Conservation (phyloP, 2,888 invertebrate species). For the Asteroscopus sphinx region DNA sequence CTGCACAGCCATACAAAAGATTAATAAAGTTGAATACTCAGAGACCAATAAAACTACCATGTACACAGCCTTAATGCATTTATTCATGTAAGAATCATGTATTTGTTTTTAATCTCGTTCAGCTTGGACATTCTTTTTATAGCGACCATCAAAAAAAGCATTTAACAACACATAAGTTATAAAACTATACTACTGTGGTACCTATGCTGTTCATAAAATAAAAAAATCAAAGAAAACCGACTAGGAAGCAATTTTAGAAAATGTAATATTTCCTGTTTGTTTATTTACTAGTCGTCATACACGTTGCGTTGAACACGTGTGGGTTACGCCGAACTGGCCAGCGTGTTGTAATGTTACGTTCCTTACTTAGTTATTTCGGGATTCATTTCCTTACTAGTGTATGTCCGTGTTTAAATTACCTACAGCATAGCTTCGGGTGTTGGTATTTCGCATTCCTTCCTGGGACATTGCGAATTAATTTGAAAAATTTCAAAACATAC, state of each 20-base stretch:
- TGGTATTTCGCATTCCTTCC: slow-evolving; percentile 42
- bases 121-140: slow-evolving; percentile 28
- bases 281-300: slow-evolving; percentile 56
- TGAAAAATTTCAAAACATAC: slow-evolving; percentile 63
- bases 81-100: slow-evolving; percentile 23
- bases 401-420: slow-evolving; percentile 52
- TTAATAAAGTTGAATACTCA: slow-evolving; percentile 59
- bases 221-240: slow-evolving; percentile 38
- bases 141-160: slow-evolving; percentile 31
- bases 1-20: slow-evolving; percentile 54
- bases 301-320: slow-evolving; percentile 69
- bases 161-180: slow-evolving; percentile 41
- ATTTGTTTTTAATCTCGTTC: slow-evolving; percentile 35
- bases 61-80: slow-evolving; percentile 28
- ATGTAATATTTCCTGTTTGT: slow-evolving; percentile 49
- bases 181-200: slow-evolving; percentile 21
- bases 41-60: slow-evolving; percentile 39
- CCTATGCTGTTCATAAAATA: slow-evolving; percentile 30
- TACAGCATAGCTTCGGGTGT: slow-evolving; percentile 27
- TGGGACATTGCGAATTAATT: slow-evolving; percentile 65
- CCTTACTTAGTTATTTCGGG: slow-evolving; percentile 72
- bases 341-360: slow-evolving; percentile 73
- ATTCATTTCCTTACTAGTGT: slow-evolving; percentile 68
- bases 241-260: slow-evolving; percentile 39
- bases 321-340: slow-evolving; percentile 66